Percentiles rank a stretch among this genome's conserved stretches.
These are phyloP conservation scores for Melanotaenia pygmaea DNA, from an alignment of 2,797 vertebrate genomes.

Conservation along the genomic window DNA sequence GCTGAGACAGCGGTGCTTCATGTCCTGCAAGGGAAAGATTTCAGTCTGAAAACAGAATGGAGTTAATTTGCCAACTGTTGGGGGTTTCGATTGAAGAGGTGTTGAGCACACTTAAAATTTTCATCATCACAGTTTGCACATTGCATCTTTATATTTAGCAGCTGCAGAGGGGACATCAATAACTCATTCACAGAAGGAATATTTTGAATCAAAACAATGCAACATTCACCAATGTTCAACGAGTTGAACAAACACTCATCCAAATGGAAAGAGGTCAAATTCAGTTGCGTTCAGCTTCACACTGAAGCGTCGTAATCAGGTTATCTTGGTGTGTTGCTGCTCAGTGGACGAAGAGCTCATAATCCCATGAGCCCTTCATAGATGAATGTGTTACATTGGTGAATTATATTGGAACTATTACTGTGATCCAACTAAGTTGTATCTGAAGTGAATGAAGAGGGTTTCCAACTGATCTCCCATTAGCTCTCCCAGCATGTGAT, in stretches of 20 bases:
- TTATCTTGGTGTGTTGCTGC: constrained; percentile 54
- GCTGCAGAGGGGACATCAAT: background rate
- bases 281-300: constrained; percentile 45
- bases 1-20: constrained; percentile 49
- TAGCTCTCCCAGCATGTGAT: constrained; percentile 28
- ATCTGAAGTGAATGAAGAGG: constrained; percentile 46
- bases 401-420: constrained; percentile 54
- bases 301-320: constrained; percentile 67
- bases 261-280: constrained; percentile 24
- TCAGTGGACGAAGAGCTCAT: constrained; percentile 35
- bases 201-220: background rate
- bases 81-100: constrained; percentile 35
- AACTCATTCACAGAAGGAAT: background rate
- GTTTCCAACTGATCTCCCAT: constrained; percentile 48
- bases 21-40: constrained; percentile 50
- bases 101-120: constrained; percentile 50
- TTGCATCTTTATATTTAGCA: background rate
- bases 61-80: constrained; percentile 59
- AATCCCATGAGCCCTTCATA: constrained; percentile 65
- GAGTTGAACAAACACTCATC: constrained; percentile 8
- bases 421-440: constrained; percentile 39
- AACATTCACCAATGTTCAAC: background rate
- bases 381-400: constrained; percentile 34
- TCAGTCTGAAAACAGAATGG: constrained; percentile 62
- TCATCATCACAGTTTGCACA: constrained; percentile 31